Evolutionary conservation across 1,140 invertebrate genomes (phyloP), one percentile per base, ranked within the genome.

Genomic region (Drosophila setifemur): DNA sequence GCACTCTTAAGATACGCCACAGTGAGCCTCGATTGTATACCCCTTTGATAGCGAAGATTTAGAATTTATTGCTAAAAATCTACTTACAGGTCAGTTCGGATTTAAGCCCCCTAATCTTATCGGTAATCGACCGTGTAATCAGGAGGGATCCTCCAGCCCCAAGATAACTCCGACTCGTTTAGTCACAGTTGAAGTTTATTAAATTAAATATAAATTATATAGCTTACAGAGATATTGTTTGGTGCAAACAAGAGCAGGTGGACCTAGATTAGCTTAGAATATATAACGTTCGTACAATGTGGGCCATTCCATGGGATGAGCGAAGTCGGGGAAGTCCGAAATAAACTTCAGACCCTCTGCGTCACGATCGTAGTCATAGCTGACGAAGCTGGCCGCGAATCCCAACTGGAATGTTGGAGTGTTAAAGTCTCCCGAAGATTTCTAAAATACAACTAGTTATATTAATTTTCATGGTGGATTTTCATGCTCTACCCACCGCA

Each of bases 401-500:
- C 88, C 88, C 28, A 89, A 12, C 40, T 89, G 58, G 16, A 88
- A 73, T 12, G 70, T 31, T 8, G 83, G 73, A n/a, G 47, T 52
- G 31, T 83, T 43, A 8, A 75, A 69, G 11, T 54, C 49, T 25
- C 48, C 60, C 29, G 54, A 37, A 3, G 64, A 16, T 67, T 73
- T 76, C 75, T 86, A 63, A 6, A 37, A 7, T n/a, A 1, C 23
- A 23, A 3, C 16, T 19, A 9, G 8, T 26, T 1, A 4, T 4
- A 3, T 14, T 1, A 6, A 1, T 5, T 11, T 11, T 6, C 5
- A 7, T 3, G 0, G 9, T 4, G 8, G 2, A 0, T 2, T 8
- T 7, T 0, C 2, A 2, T 0, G 18, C 37, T 1, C 0, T 21
- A 44, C 78, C 89, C 88, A 94, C 93, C 72, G 90, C 90, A 49